Evolutionary conservation across 2,113 vertebrate species (phyloP).

Genomic region (Empidonax alnorum): DNA sequence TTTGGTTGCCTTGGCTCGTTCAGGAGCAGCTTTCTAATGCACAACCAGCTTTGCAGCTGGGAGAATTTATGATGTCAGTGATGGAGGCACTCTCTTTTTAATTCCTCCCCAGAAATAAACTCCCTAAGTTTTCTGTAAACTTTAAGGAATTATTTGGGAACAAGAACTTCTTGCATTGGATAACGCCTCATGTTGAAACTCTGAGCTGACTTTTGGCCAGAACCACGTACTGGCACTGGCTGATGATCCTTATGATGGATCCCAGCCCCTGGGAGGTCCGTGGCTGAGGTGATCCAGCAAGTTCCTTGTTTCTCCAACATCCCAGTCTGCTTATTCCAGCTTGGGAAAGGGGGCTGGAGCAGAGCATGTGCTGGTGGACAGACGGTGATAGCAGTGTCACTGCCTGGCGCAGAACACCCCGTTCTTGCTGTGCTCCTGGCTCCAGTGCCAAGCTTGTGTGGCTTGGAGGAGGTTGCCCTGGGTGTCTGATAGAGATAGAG

Average conservation of each 20-base stretch:
- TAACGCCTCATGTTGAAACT: not conserved
- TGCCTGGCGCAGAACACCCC: not conserved
- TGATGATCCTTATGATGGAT: not conserved
- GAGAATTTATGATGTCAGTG: not conserved
- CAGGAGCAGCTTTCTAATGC: not conserved
- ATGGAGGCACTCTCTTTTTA: not conserved
- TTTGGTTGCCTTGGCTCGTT: not conserved
- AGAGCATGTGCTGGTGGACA: not conserved
- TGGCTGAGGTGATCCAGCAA: not conserved
- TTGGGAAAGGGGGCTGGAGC: not conserved
- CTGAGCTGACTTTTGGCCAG: not conserved
- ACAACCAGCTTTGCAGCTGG: not conserved
- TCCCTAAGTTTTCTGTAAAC: not conserved
- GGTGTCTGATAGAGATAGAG: not conserved
- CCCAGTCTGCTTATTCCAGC: not conserved
- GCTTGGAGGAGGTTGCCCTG: not conserved
- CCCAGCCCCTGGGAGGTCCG: not conserved
- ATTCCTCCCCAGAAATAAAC: not conserved
- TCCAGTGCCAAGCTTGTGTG: not conserved
- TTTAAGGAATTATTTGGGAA: not conserved
- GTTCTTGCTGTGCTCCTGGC: constrained; percentile 11
- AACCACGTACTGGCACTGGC: not conserved
- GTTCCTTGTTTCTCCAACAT: not conserved
- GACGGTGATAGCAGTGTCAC: not conserved
- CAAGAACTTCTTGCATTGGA: not conserved